A percentile compares a stretch with the other conserved stretches of the same genome.
These are phyloP conservation scores for Brachionus plicatilis DNA, from an alignment of 1,140 invertebrate genomes.

Conservation along the genomic window DNA sequence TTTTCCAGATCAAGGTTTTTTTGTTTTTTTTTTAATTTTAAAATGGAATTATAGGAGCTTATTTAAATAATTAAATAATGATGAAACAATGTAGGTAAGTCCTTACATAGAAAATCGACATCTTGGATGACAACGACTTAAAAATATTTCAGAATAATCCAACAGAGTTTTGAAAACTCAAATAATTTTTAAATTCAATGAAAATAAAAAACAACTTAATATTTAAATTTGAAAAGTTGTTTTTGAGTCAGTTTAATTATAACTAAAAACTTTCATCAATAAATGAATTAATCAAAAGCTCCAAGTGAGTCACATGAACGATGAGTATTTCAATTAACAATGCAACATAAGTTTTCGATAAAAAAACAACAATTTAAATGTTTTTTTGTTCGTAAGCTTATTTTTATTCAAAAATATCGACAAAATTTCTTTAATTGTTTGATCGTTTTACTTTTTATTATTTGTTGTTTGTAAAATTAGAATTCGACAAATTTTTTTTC, in stretches of 20 bases:
- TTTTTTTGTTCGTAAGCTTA: neutral
- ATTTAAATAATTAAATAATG: neutral
- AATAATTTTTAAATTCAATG: no score
- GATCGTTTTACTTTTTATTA: neutral
- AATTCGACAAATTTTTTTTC: no score
- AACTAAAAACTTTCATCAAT: neutral
- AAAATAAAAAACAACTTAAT: no score
- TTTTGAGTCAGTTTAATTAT: no score
- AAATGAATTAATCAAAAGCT: neutral
- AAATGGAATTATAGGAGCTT: neutral
- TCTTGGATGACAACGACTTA: neutral
- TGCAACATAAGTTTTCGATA: neutral
- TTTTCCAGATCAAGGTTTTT: neutral
- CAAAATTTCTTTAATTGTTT: neutral
- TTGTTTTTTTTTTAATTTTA: neutral
- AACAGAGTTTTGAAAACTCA: neutral
- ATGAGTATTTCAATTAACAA: neutral
- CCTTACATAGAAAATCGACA: neutral
- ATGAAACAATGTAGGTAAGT: neutral
- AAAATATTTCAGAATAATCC: neutral
- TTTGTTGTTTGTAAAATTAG: neutral
- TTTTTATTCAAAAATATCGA: neutral
- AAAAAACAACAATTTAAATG: neutral
- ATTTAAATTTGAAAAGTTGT: no score
- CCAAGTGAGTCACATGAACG: neutral